phyloP scores from a whole-genome alignment of 2,113 vertebrate species.

The Laterallus jamaicensis region DNA sequence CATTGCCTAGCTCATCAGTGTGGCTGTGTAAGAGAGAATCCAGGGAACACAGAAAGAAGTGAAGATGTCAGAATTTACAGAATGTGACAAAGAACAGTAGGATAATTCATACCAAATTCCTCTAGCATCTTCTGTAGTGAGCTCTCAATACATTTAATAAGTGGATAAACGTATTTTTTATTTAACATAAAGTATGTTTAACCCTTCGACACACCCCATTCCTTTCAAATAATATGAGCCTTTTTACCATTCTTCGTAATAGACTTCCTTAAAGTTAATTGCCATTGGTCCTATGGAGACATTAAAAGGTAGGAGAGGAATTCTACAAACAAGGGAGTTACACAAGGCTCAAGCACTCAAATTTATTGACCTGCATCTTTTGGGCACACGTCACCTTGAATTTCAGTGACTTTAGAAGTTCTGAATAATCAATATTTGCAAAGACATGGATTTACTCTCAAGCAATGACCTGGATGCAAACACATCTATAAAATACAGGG shows the following conservation, averaged over 20 bases:
- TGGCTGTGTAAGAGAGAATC: background rate
- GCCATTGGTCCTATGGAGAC: background rate
- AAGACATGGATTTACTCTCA: conserved; percentile 17
- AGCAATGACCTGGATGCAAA: background rate
- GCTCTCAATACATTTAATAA: background rate
- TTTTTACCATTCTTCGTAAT: background rate
- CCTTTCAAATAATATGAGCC: background rate
- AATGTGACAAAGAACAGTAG: background rate
- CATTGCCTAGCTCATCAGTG: background rate
- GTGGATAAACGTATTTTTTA: background rate
- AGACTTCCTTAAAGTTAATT: background rate
- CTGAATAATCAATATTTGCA: conserved; percentile 14
- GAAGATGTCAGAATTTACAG: background rate
- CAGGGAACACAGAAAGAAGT: background rate
- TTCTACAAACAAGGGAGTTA: background rate
- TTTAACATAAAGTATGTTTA: background rate
- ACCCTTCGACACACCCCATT: background rate
- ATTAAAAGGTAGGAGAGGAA: background rate
- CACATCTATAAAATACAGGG: background rate
- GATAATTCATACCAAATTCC: background rate
- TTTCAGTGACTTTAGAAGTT: background rate
- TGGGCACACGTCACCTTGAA: background rate
- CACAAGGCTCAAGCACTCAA: background rate
- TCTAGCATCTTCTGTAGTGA: background rate
- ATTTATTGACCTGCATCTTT: background rate